Conservation (phyloP, 1,140 invertebrate species). For the Pachypeltis micranthus region DNA sequence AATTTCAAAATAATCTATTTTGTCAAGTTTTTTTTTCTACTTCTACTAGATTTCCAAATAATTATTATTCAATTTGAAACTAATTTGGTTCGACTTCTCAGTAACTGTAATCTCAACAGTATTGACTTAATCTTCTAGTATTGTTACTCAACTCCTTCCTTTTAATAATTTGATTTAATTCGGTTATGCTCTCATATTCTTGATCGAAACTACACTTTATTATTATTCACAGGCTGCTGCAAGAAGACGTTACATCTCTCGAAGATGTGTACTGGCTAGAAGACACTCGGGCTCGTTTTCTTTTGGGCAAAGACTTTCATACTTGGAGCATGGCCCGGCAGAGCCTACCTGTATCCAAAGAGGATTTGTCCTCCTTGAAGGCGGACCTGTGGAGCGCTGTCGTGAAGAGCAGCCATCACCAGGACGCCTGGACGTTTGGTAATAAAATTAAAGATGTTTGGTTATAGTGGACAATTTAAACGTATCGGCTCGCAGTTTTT, state of each 20-base stretch:
- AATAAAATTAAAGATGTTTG: no score
- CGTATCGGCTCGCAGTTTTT: no score
- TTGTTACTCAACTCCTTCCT: neutral
- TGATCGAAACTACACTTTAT: no score
- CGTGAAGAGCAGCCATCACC: constrained; percentile 72
- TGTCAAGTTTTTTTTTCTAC: no score
- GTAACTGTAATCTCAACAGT: no score
- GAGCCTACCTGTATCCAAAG: constrained; percentile 63
- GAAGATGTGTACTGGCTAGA: constrained; percentile 83
- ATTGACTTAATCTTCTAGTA: neutral
- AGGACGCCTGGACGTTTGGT: constrained; percentile 82
- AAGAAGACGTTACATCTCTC: constrained; percentile 64
- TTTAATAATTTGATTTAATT: neutral
- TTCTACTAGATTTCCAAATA: no score
- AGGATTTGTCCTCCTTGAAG: constrained; percentile 60
- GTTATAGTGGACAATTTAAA: no score
- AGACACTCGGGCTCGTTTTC: constrained; percentile 55
- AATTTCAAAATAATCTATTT: no score
- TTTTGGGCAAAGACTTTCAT: constrained; percentile 66
- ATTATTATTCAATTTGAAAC: no score
- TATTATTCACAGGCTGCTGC: constrained; percentile 49
- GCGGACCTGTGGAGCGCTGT: constrained; percentile 74
- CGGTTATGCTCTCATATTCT: no score
- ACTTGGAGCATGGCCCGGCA: constrained; percentile 64
- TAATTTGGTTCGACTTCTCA: no score